Base-by-base conservation (phyloP, 2,797 vertebrate species). In the Bufotes viridis region DNA sequence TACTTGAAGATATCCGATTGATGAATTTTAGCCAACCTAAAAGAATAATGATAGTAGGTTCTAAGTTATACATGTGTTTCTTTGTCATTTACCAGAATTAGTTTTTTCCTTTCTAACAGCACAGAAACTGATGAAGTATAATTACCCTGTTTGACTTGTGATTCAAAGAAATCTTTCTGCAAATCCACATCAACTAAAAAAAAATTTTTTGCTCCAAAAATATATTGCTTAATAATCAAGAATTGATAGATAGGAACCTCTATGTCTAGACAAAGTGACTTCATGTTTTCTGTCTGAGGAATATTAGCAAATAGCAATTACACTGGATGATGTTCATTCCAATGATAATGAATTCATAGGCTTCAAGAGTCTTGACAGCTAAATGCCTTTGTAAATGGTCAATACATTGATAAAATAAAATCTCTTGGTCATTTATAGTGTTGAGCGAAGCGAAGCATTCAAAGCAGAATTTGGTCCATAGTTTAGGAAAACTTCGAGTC, bases 181-280 rank as follows among this genome's bases (percentile, higher is more conserved):
- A 90, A 92, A 93, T 93, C 92, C 92, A 91, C 84, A 22, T n/a
- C n/a, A n/a, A n/a, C n/a, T n/a, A n/a, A n/a, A n/a, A n/a, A n/a
- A n/a, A n/a, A n/a, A n/a, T n/a, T n/a, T n/a, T n/a, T n/a, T n/a
- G n/a, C n/a, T n/a, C n/a, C n/a, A n/a, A n/a, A n/a, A n/a, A n/a
- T 91, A 0, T 90, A 91, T 92, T 94, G 87, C 78, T 91, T 84
- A 91, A 93, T 94, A 94, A 94, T 94, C 91, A 92, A 90, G 90
- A 74, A 85, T 92, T 94, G 91, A 93, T 92, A 87, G 91, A 93
- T 94, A 93, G 93, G 63, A 94, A 93, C 93, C 91, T 94, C 79
- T 90, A 84, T 76, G 90, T 93, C 93, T 93, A 94, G 92, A 93
- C 91, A 93, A 95, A 92, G 90, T 85, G 85, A 92, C 78, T 92